These are phyloP conservation scores for Acromyrmex echinatior DNA, from an alignment of 1,140 invertebrate genomes.

Conservation along the genomic window DNA sequence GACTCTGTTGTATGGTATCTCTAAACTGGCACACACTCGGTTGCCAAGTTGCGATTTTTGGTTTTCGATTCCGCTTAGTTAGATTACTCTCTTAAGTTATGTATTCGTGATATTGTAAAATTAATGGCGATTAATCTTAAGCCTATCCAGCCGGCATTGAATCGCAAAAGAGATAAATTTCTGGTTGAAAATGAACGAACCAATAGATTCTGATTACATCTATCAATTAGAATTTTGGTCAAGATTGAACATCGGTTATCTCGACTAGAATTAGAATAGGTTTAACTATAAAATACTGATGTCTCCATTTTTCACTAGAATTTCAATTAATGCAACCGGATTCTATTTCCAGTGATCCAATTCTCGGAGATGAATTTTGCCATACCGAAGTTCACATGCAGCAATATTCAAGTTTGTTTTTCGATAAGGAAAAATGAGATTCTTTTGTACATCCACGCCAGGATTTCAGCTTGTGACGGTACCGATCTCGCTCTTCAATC, in stretches of 20 bases:
- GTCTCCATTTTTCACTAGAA: no score
- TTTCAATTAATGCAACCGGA: no score
- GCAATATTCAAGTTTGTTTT: not conserved
- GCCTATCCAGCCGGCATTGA: not conserved
- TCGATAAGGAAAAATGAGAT: not conserved
- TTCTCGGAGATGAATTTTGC: not conserved
- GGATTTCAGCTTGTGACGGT: not conserved
- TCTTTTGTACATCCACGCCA: not conserved
- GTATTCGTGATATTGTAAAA: not conserved
- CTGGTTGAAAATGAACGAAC: no score
- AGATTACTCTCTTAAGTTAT: not conserved
- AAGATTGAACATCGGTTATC: no score
- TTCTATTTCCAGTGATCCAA: no score
- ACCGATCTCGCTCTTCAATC: conserved; percentile 4
- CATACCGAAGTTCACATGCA: not conserved
- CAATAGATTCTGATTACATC: no score
- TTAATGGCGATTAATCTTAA: not conserved
- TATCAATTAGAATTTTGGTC: no score
- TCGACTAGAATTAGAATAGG: no score
- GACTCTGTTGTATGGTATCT: no score
- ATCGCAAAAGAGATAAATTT: not conserved
- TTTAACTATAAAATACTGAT: no score
- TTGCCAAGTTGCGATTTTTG: not conserved
- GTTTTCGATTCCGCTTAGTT: not conserved
- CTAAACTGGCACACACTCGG: not conserved